A percentile compares a stretch with the other conserved stretches of the same genome.
Evolutionary conservation across 2,888 invertebrate species (phyloP).

Genomic region (Dysmachus trigonus): DNA sequence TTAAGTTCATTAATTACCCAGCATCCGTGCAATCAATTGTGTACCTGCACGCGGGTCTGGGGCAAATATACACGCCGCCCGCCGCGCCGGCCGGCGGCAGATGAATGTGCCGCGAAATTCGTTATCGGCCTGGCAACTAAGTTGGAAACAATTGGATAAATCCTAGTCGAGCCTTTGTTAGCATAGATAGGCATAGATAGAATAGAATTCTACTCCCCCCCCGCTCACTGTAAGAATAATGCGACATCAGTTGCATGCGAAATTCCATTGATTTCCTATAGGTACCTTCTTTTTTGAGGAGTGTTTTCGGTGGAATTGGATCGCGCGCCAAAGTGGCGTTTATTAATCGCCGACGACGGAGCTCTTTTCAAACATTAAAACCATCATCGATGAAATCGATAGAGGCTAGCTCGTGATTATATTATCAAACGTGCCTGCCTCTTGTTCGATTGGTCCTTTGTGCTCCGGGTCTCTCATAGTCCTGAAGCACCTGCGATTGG

Average conservation of each 20-base stretch:
- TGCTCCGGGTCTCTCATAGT: not conserved
- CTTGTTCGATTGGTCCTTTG: not conserved
- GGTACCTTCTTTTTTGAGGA: not conserved
- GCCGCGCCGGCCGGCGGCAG: not conserved
- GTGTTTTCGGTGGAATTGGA: not conserved
- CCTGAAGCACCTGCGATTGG: not conserved
- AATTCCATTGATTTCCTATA: not conserved
- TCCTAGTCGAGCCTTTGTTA: not conserved
- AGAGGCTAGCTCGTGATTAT: not conserved
- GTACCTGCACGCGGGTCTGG: not conserved
- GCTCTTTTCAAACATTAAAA: conserved; percentile 2
- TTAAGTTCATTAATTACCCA: conserved; percentile 2
- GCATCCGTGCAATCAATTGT: not conserved
- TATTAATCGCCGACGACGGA: not conserved
- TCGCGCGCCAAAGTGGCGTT: not conserved
- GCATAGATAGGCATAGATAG: not conserved
- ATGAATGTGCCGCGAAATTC: not conserved
- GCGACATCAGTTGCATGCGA: not conserved
- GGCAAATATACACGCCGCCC: not conserved
- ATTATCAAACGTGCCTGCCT: not conserved
- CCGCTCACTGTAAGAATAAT: not conserved
- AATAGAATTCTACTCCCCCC: not conserved
- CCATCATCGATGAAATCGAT: too few species aligned
- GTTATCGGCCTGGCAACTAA: conserved; percentile 1
- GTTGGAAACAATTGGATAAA: not conserved